Evolutionary conservation across 2,888 invertebrate species (phyloP).

Genomic region (Euphydryas editha): DNA sequence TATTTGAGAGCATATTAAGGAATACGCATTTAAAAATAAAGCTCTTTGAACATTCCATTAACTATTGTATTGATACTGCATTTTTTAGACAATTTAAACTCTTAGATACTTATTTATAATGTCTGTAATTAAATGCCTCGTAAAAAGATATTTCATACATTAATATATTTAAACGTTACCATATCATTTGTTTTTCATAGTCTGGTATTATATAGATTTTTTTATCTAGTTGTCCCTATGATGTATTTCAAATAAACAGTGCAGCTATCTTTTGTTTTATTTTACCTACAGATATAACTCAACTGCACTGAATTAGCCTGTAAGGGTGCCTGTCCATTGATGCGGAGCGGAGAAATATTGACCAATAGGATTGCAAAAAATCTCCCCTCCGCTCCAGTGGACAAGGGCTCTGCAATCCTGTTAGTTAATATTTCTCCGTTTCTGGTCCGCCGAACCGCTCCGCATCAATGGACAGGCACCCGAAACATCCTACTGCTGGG

Average conservation of each 20-base stretch:
- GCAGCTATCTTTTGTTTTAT: slow-evolving; percentile 64
- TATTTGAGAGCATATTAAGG: neutral
- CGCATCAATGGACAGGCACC: too few species aligned
- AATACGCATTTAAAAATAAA: slow-evolving; percentile 21
- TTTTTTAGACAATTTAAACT: slow-evolving; percentile 34
- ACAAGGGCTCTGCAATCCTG: too few species aligned
- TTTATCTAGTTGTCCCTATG: slow-evolving; percentile 77
- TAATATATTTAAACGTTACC: slow-evolving; percentile 70
- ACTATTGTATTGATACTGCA: slow-evolving; percentile 23
- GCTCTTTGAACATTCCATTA: slow-evolving; percentile 32
- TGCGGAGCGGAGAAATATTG: too few species aligned
- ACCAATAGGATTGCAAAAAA: too few species aligned
- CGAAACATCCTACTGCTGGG: too few species aligned
- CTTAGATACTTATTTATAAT: slow-evolving; percentile 36
- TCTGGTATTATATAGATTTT: slow-evolving; percentile 69
- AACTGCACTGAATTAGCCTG: too few species aligned
- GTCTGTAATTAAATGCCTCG: slow-evolving; percentile 34
- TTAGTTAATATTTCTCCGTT: too few species aligned
- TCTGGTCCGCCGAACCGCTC: too few species aligned
- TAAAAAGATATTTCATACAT: slow-evolving; percentile 51
- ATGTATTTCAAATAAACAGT: slow-evolving; percentile 75
- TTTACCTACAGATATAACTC: slow-evolving; percentile 38
- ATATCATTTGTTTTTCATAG: slow-evolving; percentile 79
- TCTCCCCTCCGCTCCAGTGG: too few species aligned
- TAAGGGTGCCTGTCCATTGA: too few species aligned